Evolutionary conservation across 2,113 vertebrate species (phyloP).

Genomic region (Corythaixoides concolor): DNA sequence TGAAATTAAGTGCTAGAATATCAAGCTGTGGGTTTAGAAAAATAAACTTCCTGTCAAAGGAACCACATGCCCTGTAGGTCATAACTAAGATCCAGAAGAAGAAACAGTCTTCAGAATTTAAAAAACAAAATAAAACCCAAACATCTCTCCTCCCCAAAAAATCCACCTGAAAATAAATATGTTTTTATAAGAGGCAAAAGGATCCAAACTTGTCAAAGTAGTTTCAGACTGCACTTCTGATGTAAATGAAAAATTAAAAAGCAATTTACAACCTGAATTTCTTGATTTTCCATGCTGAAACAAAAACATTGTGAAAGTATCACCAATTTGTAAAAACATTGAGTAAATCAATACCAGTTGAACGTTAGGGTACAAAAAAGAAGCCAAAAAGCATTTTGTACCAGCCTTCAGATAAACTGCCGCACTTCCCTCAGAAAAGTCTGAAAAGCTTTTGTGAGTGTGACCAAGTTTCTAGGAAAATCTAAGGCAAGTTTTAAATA

Average conservation of each 20-base stretch:
- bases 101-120: slow-evolving; percentile 15
- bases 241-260: background rate
- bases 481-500: background rate
- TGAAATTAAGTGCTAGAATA: slow-evolving; percentile 99
- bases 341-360: background rate
- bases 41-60: slow-evolving; percentile 91
- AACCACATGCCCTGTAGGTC: slow-evolving; percentile 85
- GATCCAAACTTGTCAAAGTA: background rate
- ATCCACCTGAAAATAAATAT: background rate
- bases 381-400: background rate
- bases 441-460: background rate
- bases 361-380: background rate
- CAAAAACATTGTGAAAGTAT: background rate
- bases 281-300: background rate
- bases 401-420: background rate
- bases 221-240: background rate
- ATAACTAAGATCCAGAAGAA: slow-evolving; percentile 75
- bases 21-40: slow-evolving; percentile 93
- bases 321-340: background rate
- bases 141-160: background rate
- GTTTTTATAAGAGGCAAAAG: background rate
- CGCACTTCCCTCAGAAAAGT: background rate
- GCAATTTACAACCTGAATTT: background rate
- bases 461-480: background rate
- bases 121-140: background rate